A percentile compares a stretch with the other conserved stretches of the same genome.
phyloP scores from a whole-genome alignment of 1,140 invertebrate species.

The Drosophila orena region DNA sequence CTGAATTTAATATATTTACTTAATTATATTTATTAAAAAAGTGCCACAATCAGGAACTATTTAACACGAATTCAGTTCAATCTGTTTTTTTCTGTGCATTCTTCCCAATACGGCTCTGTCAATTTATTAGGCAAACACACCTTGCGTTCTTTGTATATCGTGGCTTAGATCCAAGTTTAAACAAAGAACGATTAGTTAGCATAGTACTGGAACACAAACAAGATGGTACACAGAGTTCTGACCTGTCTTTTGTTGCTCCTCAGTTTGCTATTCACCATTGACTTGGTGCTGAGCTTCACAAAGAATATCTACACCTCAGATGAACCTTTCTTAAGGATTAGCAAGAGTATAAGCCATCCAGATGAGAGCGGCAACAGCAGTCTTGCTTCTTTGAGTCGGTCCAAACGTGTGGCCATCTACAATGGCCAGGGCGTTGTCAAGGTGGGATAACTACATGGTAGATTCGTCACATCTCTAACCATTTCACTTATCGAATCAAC shows the following conservation, averaged over 20 bases:
- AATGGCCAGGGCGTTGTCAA: conserved; percentile 69
- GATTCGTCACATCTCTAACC: not conserved
- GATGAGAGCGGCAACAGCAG: conserved; percentile 6
- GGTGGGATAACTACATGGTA: conserved; percentile 19
- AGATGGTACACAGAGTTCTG: conserved; percentile 35
- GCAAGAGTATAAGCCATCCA: not conserved
- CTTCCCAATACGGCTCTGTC: conserved; percentile 12
- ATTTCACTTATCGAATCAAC: not conserved
- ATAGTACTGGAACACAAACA: conserved; percentile 47
- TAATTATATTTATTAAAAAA: no score
- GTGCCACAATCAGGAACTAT: not conserved
- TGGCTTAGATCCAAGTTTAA: conserved; percentile 7
- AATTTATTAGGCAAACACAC: conserved; percentile 64
- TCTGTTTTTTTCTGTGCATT: conserved; percentile 4
- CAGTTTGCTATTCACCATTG: conserved; percentile 6
- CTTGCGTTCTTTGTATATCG: conserved; percentile 22
- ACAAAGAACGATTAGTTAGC: conserved; percentile 39
- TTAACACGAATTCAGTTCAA: not conserved
- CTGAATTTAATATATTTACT: no score
- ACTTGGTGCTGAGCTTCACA: conserved; percentile 15
- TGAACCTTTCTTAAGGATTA: not conserved
- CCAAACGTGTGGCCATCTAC: conserved; percentile 69
- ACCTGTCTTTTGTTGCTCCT: conserved; percentile 34
- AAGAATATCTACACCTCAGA: conserved; percentile 3
- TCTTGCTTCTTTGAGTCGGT: conserved; percentile 26